phyloP scores from a whole-genome alignment of 2,113 vertebrate genomes.

The Alligator sinensis region DNA sequence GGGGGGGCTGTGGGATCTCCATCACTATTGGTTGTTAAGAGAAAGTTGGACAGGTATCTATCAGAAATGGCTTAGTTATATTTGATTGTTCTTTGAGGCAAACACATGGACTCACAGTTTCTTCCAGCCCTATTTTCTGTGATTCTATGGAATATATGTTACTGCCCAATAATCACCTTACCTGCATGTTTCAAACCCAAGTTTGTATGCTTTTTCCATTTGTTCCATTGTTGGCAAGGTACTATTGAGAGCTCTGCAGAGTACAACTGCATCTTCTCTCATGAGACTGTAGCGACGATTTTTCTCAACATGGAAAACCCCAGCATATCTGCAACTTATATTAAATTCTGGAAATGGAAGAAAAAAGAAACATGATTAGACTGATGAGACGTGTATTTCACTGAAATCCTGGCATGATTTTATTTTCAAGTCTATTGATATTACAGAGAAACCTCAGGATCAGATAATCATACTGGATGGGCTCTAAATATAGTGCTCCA shows the following conservation, averaged over 20 bases:
- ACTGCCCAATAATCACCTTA: slow-evolving; percentile 45
- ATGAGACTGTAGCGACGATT: slow-evolving; percentile 83
- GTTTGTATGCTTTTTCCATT: slow-evolving; percentile 65
- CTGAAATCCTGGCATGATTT: neutral
- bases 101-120: too few relatives aligned
- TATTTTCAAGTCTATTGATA: neutral
- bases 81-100: too few relatives aligned
- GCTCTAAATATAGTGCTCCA: neutral
- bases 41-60: neutral
- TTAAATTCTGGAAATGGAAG: slow-evolving; percentile 72
- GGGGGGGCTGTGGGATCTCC: too few relatives aligned
- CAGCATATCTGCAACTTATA: slow-evolving; percentile 83
- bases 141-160: too few relatives aligned
- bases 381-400: neutral
- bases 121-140: too few relatives aligned
- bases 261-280: slow-evolving; percentile 66
- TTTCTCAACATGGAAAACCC: slow-evolving; percentile 90
- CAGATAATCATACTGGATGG: neutral
- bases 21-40: neutral
- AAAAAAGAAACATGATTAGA: neutral
- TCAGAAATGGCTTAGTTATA: too few relatives aligned
- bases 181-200: slow-evolving; percentile 92
- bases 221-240: slow-evolving; percentile 82
- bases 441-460: neutral
- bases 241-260: slow-evolving; percentile 81